Conservation (phyloP, 2,888 invertebrate genomes). For the Latheticus oryzae region DNA sequence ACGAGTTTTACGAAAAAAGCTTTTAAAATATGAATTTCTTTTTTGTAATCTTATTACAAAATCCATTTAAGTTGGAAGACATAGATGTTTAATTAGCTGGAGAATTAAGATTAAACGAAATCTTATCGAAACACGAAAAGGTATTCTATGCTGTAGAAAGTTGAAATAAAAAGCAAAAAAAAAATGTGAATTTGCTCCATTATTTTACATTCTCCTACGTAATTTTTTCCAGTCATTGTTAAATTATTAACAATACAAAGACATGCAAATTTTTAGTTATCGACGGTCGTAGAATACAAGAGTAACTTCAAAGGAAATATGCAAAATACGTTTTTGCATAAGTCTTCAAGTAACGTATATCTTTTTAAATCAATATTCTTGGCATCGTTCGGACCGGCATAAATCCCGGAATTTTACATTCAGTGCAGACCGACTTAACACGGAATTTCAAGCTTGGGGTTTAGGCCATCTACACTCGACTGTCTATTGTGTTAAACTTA, state of each 20-base stretch:
- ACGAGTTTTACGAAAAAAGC: conserved; percentile 46
- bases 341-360: conserved; percentile 46
- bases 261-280: conserved; percentile 54
- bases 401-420: conserved; percentile 53
- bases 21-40: conserved; percentile 52
- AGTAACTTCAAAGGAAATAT: conserved; percentile 48
- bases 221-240: conserved; percentile 43
- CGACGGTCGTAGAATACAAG: conserved; percentile 44
- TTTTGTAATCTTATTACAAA: conserved; percentile 55
- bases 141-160: conserved; percentile 22
- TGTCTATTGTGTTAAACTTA: conserved; percentile 39
- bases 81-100: conserved; percentile 58
- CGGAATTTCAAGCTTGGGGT: conserved; percentile 44
- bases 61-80: conserved; percentile 57
- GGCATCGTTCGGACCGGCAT: conserved; percentile 49
- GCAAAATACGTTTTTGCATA: conserved; percentile 47
- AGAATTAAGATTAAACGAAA: conserved; percentile 57
- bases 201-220: no score
- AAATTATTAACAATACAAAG: conserved; percentile 55
- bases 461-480: conserved; percentile 32
- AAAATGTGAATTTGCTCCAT: conserved; percentile 29
- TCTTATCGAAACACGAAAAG: conserved; percentile 50
- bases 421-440: conserved; percentile 49
- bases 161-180: conserved; percentile 21
- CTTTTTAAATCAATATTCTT: conserved; percentile 54